Evolutionary conservation across 2,113 vertebrate genomes (phyloP), one percentile per base, ranked within the genome.

Genomic region (Phyllostomus discolor): DNA sequence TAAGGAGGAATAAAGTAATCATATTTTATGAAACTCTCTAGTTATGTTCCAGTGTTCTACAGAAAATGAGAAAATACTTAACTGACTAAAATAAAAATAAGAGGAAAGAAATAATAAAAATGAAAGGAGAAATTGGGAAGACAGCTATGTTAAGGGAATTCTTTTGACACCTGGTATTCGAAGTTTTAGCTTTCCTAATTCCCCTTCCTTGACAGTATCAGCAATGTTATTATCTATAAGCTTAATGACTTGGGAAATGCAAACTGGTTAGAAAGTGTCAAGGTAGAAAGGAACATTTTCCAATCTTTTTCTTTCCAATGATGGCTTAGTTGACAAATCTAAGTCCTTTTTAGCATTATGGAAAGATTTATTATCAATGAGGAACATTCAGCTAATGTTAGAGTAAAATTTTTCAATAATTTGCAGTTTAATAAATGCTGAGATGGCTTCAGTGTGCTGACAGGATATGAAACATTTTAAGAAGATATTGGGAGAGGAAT

Each of bases 321-420:
- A 97, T 33, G 66, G 54, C 57, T 96, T 73, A 88, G n/a, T 76
- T 92, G 88, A 67, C 50, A 97, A 97, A 97, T 96, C 80, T 97
- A 98, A 96, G 62, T 50, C 62, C 73, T 52, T 97, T 98, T 97
- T 96, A 96, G 52, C 38, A 48, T 95, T 73, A 96, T 97, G 93
- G 88, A 92, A 97, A 92, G 24, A 50, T 85, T 88, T 97, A 22
- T 82, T 96, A 97, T 95, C 82, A 97, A 97, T 98, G 89, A 97
- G 28, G 92, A 59, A 89, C 79, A 97, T 91, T 98, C 97, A 96
- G 57, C 20, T 96, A 75, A 38, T 94, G 31, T 28, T 88, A 69
- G 85, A 96, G 48, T 88, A 91, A 26, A 97, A 93, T 52, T 88
- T 97, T 97, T 90, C 62, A 96, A 81, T 93, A 97, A 94, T 75